These are phyloP conservation scores for Agrochola circellaris DNA, from an alignment of 2,888 invertebrate species.

Conservation along the genomic window DNA sequence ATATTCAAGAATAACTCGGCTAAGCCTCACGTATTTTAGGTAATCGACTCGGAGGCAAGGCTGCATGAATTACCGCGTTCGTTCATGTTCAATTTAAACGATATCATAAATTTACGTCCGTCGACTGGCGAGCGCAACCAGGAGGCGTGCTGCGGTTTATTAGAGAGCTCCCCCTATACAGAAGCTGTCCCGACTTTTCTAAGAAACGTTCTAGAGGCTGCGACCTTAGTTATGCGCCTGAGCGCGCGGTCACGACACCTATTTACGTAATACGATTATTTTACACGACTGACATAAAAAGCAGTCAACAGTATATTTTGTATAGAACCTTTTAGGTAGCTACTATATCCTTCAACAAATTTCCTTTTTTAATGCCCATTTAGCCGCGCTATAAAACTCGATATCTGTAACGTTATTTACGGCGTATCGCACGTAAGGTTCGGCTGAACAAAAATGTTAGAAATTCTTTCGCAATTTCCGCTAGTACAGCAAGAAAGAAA, in stretches of 20 bases:
- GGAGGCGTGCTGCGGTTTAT: constrained; percentile 59
- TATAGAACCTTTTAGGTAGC: constrained; percentile 32
- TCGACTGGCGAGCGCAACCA: constrained; percentile 39
- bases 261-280: constrained; percentile 61
- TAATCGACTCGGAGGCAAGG: constrained; percentile 48
- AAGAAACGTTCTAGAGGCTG: constrained; percentile 26
- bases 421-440: constrained; percentile 62
- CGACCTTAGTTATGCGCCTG: constrained; percentile 49
- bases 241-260: constrained; percentile 50
- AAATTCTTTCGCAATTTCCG: constrained; percentile 68
- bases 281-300: constrained; percentile 35
- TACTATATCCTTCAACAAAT: constrained; percentile 51
- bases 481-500: constrained; percentile 61
- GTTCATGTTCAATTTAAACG: constrained; percentile 62
- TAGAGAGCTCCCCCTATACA: constrained; percentile 47
- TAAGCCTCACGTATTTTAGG: constrained; percentile 45
- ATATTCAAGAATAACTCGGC: constrained; percentile 8
- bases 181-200: constrained; percentile 40
- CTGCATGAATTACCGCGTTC: constrained; percentile 54
- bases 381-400: constrained; percentile 67
- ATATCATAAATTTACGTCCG: constrained; percentile 61
- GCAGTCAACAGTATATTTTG: constrained; percentile 34
- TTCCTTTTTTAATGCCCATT: constrained; percentile 63
- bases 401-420: constrained; percentile 68
- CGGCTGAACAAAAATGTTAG: constrained; percentile 64